A percentile compares a stretch with the other conserved stretches of the same genome.
These are phyloP conservation scores for Podarcis raffonei DNA, from an alignment of 2,113 vertebrate genomes.

Conservation along the genomic window DNA sequence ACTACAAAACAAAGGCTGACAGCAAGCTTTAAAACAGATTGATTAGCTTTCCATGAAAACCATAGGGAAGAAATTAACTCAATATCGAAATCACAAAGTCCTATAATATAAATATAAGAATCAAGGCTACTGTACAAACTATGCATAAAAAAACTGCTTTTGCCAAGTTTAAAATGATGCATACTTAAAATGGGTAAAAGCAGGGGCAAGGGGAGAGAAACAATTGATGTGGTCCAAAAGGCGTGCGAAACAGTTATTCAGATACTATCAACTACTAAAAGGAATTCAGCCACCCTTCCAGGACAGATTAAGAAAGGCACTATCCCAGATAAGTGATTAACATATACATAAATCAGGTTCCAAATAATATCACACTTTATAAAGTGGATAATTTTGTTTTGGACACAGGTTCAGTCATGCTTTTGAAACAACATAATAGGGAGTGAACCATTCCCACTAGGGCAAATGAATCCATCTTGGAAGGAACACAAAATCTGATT, in stretches of 20 bases:
- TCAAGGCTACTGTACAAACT: slow-evolving; percentile 63
- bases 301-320: neutral
- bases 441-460: slow-evolving; percentile 48
- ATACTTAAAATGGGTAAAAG: neutral
- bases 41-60: slow-evolving; percentile 35
- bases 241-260: neutral
- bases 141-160: slow-evolving; percentile 58
- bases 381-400: neutral
- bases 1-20: slow-evolving; percentile 7
- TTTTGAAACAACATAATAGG: slow-evolving; percentile 22
- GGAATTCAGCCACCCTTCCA: neutral
- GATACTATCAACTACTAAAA: neutral
- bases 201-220: neutral
- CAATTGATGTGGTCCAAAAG: neutral
- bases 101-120: slow-evolving; percentile 68
- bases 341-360: neutral
- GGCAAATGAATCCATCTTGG: slow-evolving; percentile 10
- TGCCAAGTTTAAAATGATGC: slow-evolving; percentile 55
- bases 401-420: neutral
- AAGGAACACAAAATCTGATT: slow-evolving; percentile 23
- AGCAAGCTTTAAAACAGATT: slow-evolving; percentile 28
- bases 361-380: neutral
- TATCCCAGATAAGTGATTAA: neutral
- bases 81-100: slow-evolving; percentile 61
- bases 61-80: slow-evolving; percentile 56